Percentiles rank a stretch among this genome's conserved stretches.
Conservation (phyloP, 1,140 invertebrate genomes). For the Anthonomus grandis region DNA sequence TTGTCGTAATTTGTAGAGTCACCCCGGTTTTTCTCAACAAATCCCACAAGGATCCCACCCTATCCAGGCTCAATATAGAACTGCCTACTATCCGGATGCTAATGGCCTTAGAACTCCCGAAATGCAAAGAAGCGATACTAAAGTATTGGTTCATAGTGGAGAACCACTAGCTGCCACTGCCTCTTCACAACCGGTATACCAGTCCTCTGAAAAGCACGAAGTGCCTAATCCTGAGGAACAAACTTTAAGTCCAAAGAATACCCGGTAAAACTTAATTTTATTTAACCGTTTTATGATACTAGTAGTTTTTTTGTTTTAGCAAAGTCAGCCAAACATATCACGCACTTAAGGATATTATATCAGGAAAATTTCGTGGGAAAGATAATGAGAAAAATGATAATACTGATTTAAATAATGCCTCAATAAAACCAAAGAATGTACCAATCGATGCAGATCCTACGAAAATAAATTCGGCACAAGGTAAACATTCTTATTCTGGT, state of each 20-base stretch:
- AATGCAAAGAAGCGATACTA: conserved; percentile 36
- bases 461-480: conserved; percentile 51
- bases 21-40: conserved; percentile 36
- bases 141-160: conserved; percentile 24
- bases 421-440: conserved; percentile 53
- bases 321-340: conserved; percentile 74
- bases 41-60: conserved; percentile 29
- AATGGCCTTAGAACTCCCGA: conserved; percentile 39
- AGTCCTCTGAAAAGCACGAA: conserved; percentile 38
- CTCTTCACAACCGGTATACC: conserved; percentile 19
- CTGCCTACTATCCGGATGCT: conserved; percentile 38
- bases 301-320: no score
- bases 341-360: conserved; percentile 81
- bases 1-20: conserved; percentile 44
- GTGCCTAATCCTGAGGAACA: conserved; percentile 3
- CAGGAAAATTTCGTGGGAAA: conserved; percentile 72
- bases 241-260: background rate
- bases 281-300: no score
- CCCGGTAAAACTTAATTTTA: background rate
- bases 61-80: conserved; percentile 37
- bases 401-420: conserved; percentile 60
- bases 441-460: conserved; percentile 49
- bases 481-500: conserved; percentile 16
- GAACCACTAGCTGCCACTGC: conserved; percentile 7
- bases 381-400: conserved; percentile 53